phyloP scores from a whole-genome alignment of 2,113 vertebrate species.

The Phylloscopus trochiloides region DNA sequence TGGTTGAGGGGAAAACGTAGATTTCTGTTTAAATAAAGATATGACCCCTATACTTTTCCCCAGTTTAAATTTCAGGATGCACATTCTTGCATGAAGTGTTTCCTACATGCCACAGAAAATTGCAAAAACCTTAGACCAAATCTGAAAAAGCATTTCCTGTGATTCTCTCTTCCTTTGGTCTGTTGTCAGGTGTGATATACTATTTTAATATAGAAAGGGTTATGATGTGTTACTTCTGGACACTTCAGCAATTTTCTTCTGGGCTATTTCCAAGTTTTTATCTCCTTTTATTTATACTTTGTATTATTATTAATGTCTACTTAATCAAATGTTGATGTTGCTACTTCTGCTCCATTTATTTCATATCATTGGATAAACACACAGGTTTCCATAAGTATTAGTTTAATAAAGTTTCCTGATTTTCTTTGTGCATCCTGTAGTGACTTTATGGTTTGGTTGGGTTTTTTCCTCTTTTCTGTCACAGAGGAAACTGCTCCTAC shows the following conservation, averaged over 20 bases:
- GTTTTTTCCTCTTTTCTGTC: neutral
- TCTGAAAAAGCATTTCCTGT: neutral
- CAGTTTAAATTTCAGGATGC: neutral
- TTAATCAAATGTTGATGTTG: slow-evolving; percentile 41
- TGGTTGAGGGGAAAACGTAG: neutral
- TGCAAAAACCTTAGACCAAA: neutral
- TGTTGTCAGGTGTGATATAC: slow-evolving; percentile 65
- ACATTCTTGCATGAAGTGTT: neutral
- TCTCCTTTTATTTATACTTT: slow-evolving; percentile 53
- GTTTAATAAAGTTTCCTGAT: neutral
- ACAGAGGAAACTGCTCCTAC: neutral
- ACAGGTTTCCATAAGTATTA: neutral
- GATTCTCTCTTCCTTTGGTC: slow-evolving; percentile 10
- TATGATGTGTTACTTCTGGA: slow-evolving; percentile 46
- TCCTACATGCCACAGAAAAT: neutral
- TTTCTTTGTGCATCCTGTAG: neutral
- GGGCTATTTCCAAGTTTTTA: slow-evolving; percentile 14
- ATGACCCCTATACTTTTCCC: neutral
- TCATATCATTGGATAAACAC: neutral
- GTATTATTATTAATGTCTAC: neutral
- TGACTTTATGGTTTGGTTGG: neutral
- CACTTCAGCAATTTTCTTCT: slow-evolving; percentile 50
- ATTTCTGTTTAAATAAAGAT: neutral
- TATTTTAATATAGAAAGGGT: slow-evolving; percentile 70
- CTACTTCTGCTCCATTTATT: slow-evolving; percentile 56